Base-by-base conservation (phyloP, 53 echinoderm and acorn worm species). In the Holothuria scabra region DNA sequence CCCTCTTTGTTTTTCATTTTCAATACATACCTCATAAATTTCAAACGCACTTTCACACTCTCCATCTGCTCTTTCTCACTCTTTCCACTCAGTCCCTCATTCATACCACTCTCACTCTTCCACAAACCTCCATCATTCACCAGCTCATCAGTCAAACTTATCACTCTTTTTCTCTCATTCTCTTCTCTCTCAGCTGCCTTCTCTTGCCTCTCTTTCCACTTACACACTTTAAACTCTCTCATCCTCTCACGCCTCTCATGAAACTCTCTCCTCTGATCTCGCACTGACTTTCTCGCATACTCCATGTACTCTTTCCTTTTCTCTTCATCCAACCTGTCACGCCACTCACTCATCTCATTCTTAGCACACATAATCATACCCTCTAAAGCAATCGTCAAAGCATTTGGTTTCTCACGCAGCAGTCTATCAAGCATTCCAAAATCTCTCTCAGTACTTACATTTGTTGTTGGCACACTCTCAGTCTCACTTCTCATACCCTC, bases 361-460 rank as follows among this genome's bases (percentile, higher is more conserved):
- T 70, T 11, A 22, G 11, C 25, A 22, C 86, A 86, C 88, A 88
- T 88, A 22, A 88, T 88, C 76, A 88, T 14, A 20, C 84, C 74
- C 32, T 88, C 88, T 33, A 84, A 74, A 1, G 88, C 88, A 52
- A 84, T 59, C 23, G 75, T 74, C 1, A 57, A 57, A 9, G 84
- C 88, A 61, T 83, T 84, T 4, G 89, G 89, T 76, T 89, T 89
- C 46, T 89, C 79, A 29, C 84, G 78, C 79, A 89, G 62, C 20
- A 89, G 4, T 33, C 89, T 72, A 64, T 89, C 89, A 16, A 89
- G 76, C 85, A 89, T 84, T 62, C 64, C n/a, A n/a, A n/a, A n/a
- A n/a, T n/a, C n/a, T n/a, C n/a, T n/a, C n/a, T n/a, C n/a, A n/a
- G n/a, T n/a, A 70, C 79, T 37, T 28, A 29, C 78, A 79, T 76